Evolutionary conservation across 2,888 invertebrate species (phyloP).

Genomic region (Dicycla oo): DNA sequence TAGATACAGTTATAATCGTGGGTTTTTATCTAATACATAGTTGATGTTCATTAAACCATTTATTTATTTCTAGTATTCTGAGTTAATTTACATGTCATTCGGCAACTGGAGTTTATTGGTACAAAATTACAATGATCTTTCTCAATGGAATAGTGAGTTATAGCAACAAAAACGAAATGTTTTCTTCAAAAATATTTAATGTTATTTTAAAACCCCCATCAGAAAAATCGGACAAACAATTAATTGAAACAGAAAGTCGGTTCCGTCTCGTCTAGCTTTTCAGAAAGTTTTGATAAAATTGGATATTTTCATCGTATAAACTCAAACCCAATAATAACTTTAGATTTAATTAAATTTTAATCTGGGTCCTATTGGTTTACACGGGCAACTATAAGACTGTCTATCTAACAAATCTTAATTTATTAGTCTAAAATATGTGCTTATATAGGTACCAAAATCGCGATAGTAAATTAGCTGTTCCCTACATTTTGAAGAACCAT

Average conservation of each 20-base stretch:
- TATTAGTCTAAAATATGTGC: no score
- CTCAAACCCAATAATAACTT: slow-evolving; percentile 28
- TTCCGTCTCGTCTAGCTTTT: slow-evolving; percentile 21
- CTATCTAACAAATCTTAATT: no score
- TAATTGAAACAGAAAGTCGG: slow-evolving; percentile 68
- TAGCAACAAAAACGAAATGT: slow-evolving; percentile 1
- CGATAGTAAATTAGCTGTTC: no score
- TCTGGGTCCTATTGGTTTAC: slow-evolving; percentile 9
- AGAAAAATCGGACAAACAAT: slow-evolving; percentile 66
- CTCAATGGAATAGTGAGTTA: slow-evolving; percentile 4
- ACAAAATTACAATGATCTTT: slow-evolving; percentile 18
- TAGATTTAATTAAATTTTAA: slow-evolving; percentile 19
- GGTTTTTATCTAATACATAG: slow-evolving; percentile 6
- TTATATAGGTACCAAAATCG: no score
- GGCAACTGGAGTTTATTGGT: background rate
- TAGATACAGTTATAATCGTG: slow-evolving; percentile 10
- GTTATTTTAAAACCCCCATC: slow-evolving; percentile 64
- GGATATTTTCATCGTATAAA: slow-evolving; percentile 58
- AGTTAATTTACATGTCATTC: background rate
- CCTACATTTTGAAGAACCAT: no score
- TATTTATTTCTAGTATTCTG: slow-evolving; percentile 3
- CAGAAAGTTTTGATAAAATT: slow-evolving; percentile 62
- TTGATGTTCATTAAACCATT: background rate
- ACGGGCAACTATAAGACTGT: background rate
- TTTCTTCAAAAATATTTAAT: slow-evolving; percentile 1